phyloP scores from a whole-genome alignment of 2,797 vertebrate genomes.

The Picus viridis region DNA sequence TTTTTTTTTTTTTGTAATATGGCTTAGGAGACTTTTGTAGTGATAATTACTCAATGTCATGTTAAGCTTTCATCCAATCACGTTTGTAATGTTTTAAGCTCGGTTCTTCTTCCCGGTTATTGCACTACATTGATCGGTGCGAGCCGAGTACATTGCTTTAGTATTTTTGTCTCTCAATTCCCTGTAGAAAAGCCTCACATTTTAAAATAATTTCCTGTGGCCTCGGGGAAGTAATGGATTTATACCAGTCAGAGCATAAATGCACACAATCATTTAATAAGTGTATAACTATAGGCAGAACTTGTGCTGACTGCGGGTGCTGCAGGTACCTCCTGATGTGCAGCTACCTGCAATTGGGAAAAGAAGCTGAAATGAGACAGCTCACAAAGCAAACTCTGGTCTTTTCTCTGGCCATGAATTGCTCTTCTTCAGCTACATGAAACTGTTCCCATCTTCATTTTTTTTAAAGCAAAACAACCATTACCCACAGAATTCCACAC shows the following conservation, averaged over 20 bases:
- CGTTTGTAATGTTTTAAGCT: constrained; percentile 41
- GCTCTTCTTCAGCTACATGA: background rate
- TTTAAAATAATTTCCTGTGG: constrained; percentile 52
- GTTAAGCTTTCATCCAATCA: constrained; percentile 51
- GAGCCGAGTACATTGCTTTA: constrained; percentile 6
- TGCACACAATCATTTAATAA: constrained; percentile 41
- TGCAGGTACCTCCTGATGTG: background rate
- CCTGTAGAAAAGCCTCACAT: constrained; percentile 30
- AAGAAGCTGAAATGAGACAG: background rate
- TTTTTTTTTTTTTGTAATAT: background rate
- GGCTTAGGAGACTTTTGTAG: constrained; percentile 13
- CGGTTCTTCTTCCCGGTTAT: constrained; percentile 39
- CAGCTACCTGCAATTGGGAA: background rate
- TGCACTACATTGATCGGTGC: constrained; percentile 41
- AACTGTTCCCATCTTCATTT: background rate
- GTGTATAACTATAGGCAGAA: background rate
- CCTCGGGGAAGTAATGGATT: constrained; percentile 28
- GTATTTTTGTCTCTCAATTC: constrained; percentile 28
- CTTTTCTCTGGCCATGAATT: background rate
- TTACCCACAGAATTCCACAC: background rate
- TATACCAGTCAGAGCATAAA: constrained; percentile 35
- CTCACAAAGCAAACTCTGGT: background rate
- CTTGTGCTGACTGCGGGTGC: background rate
- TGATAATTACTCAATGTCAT: constrained; percentile 47
- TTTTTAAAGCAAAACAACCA: background rate